Base-by-base conservation (phyloP, 2,888 invertebrate genomes). In the Ophioninae sp. region DNA sequence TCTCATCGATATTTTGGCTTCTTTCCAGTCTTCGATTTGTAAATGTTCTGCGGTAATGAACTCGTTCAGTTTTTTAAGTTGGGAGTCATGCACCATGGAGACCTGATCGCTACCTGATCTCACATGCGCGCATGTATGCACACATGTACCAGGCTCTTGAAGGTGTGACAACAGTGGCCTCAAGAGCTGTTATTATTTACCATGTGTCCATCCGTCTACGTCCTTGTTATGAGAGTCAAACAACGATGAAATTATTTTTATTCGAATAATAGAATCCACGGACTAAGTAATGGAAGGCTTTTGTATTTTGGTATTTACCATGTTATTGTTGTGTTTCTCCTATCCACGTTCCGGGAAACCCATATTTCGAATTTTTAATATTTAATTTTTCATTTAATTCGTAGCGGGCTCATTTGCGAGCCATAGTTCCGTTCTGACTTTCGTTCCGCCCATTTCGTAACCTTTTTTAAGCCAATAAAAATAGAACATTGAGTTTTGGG, bases 11-110 rank as follows among this genome's bases (percentile, higher is more conserved):
- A 1, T 30, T 30, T 30, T 30, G 1, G 30, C 56, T 20, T 73
- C 73, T 30, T 68, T 72, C 30, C 61, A 21, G 23, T 82, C 82
- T 21, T 82, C 73, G 23, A 78, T 68, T 41, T 78, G 73, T 21
- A 82, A 82, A 59, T 82, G 77, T 20, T 41, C 21, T 10, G 78
- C 44, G n/a, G 23, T 10, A 50, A 74, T 50, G 17, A 64, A 37
- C 13, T 73, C 59, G 23, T 77, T 81, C 2, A 73, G 73, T 20
- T 41, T 2, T 62, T 73, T 44, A 17, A 64, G 64, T n/a, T n/a
- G n/a, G n/a, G n/a, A 30, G 30, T 30, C 1, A 30, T 3, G 30
- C 1, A 30, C 30, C 30, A 2, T 8, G 41, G 41, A 41, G 2
- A 41, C 6, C 41, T 41, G 41, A 41, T 41, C 41, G 6, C 2